Conservation (phyloP, 2,113 vertebrate genomes). For the Onychostoma macrolepis region DNA sequence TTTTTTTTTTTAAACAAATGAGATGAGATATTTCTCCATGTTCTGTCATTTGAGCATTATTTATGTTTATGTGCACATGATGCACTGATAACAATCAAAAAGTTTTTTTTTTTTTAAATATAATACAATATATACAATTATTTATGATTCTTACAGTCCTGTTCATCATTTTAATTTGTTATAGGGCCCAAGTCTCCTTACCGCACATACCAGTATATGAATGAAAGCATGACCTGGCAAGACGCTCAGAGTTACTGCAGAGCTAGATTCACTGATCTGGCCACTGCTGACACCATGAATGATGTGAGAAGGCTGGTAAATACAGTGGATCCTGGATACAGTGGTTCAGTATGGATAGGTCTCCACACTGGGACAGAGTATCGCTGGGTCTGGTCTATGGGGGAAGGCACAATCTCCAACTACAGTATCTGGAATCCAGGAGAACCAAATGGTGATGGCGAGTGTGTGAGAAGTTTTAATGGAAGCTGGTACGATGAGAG, state of each 20-base stretch:
- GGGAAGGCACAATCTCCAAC: not conserved
- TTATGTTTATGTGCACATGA: too few species aligned
- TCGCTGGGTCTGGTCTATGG: slow-evolving; percentile 45
- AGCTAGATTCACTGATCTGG: slow-evolving; percentile 29
- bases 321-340: slow-evolving; percentile 15
- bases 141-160: not conserved
- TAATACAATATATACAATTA: too few species aligned
- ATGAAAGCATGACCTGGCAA: slow-evolving; percentile 6
- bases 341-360: slow-evolving; percentile 39
- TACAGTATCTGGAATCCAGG: slow-evolving; percentile 31
- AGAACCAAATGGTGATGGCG: not conserved
- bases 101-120: too few species aligned
- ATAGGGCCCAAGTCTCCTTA: not conserved
- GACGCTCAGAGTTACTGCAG: slow-evolving; percentile 47
- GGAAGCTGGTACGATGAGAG: not conserved
- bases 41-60: not conserved
- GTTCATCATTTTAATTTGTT: not conserved
- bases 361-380: not conserved
- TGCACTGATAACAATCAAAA: too few species aligned
- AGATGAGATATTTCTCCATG: not conserved
- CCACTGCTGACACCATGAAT: slow-evolving; percentile 21
- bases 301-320: slow-evolving; percentile 1
- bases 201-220: slow-evolving; percentile 25
- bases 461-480: not conserved
- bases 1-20: not conserved